Evolutionary conservation across 1,140 invertebrate genomes (phyloP).

Genomic region (Chrysomallon squamiferum): DNA sequence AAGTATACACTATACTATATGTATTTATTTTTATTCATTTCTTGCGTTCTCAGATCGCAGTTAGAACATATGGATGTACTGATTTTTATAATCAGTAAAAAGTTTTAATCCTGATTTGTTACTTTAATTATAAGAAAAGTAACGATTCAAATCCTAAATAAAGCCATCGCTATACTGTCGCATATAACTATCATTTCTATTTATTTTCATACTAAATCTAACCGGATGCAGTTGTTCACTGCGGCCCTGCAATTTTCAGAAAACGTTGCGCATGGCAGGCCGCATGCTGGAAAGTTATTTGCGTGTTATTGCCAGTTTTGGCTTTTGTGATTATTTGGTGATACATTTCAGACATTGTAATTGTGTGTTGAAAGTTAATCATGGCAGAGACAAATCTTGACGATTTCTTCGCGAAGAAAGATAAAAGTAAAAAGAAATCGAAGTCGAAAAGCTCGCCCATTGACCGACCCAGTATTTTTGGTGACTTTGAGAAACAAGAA

Average conservation of each 20-base stretch:
- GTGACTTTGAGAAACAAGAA: constrained; percentile 32
- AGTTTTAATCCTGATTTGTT: no score
- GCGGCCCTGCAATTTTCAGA: neutral
- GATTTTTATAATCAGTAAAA: no score
- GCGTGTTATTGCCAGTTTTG: constrained; percentile 1
- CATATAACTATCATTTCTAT: no score
- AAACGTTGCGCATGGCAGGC: neutral
- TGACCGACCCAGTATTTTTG: constrained; percentile 14
- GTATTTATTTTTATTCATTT: no score
- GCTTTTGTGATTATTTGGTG: neutral
- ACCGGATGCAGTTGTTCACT: neutral
- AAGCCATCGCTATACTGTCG: no score
- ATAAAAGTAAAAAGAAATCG: constrained; percentile 57
- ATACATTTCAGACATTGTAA: neutral
- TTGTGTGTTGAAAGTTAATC: neutral
- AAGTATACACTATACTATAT: no score
- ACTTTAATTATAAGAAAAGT: no score
- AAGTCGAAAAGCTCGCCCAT: constrained; percentile 34
- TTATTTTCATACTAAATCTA: no score
- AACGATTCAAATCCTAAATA: no score
- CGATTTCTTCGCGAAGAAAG: constrained; percentile 60
- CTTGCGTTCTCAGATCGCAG: no score
- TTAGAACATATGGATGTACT: no score
- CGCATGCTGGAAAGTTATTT: constrained; percentile 3
- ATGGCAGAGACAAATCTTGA: constrained; percentile 47